Percentiles rank a stretch among this genome's conserved stretches.
phyloP scores from a whole-genome alignment of 2,888 invertebrate genomes.

The Seladonia tumulorum region DNA sequence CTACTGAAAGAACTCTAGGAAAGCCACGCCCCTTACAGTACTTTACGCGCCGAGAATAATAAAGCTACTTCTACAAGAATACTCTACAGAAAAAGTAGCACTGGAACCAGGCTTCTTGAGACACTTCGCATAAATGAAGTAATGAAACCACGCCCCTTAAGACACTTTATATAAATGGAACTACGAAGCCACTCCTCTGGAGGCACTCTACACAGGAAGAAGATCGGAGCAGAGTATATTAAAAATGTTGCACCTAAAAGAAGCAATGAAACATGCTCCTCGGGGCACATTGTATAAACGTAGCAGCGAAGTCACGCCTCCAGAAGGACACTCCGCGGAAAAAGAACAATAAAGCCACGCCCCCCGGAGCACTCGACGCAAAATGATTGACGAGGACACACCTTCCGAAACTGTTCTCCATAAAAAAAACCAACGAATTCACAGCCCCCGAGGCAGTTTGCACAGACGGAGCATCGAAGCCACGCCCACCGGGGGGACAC shows the following conservation, averaged over 20 bases:
- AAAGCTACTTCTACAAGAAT: not conserved
- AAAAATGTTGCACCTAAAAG: too few relatives aligned
- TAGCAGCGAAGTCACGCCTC: too few relatives aligned
- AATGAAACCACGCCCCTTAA: not conserved
- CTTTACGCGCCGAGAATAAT: not conserved
- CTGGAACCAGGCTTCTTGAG: not conserved
- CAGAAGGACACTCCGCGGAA: too few relatives aligned
- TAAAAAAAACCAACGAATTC: not conserved
- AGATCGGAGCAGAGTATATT: too few relatives aligned
- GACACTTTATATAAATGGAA: not conserved
- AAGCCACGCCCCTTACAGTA: not conserved
- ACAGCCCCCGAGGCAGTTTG: not conserved
- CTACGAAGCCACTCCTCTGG: not conserved
- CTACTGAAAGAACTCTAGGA: not conserved
- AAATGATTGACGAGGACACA: not conserved
- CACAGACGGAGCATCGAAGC: not conserved
- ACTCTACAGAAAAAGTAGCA: not conserved
- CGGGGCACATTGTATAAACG: too few relatives aligned
- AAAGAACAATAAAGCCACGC: not conserved
- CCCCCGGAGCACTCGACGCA: not conserved
- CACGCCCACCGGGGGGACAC: not conserved
- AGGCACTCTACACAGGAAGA: not conserved
- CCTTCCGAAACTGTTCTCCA: not conserved
- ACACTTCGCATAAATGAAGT: not conserved
- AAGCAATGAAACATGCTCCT: too few relatives aligned